Conservation (phyloP, 2,797 vertebrate genomes). For the Harpagifer antarcticus region DNA sequence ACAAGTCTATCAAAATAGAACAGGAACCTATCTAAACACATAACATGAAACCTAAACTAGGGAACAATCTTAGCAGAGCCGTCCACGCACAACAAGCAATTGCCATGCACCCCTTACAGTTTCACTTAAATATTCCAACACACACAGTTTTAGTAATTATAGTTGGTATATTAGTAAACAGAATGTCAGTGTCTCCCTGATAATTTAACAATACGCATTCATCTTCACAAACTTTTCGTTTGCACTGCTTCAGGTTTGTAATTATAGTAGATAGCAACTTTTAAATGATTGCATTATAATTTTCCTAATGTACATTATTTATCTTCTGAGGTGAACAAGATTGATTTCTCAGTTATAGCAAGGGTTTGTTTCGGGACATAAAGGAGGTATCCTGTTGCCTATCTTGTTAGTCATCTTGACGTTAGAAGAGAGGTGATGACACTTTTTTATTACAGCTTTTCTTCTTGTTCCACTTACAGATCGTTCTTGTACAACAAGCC, state of each 20-base stretch:
- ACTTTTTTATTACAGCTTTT: conserved; percentile 33
- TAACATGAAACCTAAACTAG: too few species aligned
- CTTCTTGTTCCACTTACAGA: conserved; percentile 17
- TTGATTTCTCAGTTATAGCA: conserved; percentile 57
- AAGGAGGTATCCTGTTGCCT: conserved; percentile 58
- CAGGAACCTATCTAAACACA: too few species aligned
- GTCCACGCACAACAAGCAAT: too few species aligned
- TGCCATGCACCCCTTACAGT: neutral
- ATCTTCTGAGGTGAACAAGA: conserved; percentile 28
- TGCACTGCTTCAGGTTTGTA: conserved; percentile 1
- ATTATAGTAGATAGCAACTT: conserved; percentile 8
- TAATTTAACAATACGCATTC: neutral
- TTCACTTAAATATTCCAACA: neutral
- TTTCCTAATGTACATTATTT: conserved; percentile 9
- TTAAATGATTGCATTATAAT: neutral
- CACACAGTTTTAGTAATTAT: neutral
- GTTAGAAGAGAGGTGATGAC: conserved; percentile 55
- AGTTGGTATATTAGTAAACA: too few species aligned
- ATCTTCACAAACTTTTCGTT: neutral
- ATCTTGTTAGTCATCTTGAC: conserved; percentile 77
- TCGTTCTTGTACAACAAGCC: conserved; percentile 7
- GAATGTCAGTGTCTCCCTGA: neutral
- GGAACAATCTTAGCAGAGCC: too few species aligned
- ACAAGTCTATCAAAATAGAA: too few species aligned
- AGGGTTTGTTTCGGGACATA: conserved; percentile 56